Evolutionary conservation across 1,140 invertebrate species (phyloP), one percentile per base, ranked within the genome.

Genomic region (Pseudomyrmex concolor): DNA sequence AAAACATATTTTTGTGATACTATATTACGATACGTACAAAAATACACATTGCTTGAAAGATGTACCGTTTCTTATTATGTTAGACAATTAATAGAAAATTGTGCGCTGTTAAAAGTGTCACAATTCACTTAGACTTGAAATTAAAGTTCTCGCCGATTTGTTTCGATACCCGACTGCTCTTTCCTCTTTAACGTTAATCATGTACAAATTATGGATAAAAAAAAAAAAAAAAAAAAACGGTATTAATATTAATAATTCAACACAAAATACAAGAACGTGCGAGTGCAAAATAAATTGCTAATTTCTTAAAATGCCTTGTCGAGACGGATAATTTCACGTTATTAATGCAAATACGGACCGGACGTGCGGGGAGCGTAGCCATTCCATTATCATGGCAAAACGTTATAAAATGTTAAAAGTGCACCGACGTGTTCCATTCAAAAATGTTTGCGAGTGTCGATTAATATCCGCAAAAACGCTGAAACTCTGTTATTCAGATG

Each of bases 221-320:
- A 25, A 25, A 25, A 22, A 22, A 22, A 22, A 22, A 22, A 22
- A 25, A 25, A 25, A 25, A 12, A 10, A 15, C n/a, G n/a, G n/a
- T n/a, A n/a, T n/a, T n/a, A 57, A 71, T 48, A 59, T 70, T 70
- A 71, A 34, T 34, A 34, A 80, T 22, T 70, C 54, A 22, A 15
- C n/a, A 13, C 10, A 1, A 80, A 80, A 70, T 71, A 70, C 59
- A 43, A 60, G 25, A 71, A 25, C 43, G 66, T 34, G 76, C 76
- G 64, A 78, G 64, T 48, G 66, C 54, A 70, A 80, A 80, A 80
- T 80, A 80, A 70, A 80, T 70, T 80, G 76, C 66, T 80, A 80
- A 80, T 80, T 80, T 54, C 76, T 80, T 80, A 80, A 80, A 80
- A 80, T 55, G 54, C 66, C 51, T 68, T 54, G 43, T 51, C 64